Base-by-base conservation (phyloP, 2,113 vertebrate genomes). In the Podocnemis expansa region DNA sequence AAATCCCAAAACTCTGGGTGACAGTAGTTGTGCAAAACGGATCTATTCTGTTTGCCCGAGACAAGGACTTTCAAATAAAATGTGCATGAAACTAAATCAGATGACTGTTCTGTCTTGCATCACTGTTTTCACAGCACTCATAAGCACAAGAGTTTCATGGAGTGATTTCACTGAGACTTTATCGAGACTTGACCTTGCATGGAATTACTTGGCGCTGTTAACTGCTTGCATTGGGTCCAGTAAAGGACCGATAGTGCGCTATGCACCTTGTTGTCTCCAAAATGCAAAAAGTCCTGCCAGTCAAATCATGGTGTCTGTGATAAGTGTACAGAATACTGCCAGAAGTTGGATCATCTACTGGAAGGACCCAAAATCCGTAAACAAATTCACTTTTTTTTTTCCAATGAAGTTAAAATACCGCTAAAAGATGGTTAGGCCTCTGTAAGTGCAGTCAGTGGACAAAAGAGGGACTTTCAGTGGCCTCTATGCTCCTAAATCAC, bases 401-500 rank as follows among this genome's bases (percentile, higher is more conserved):
- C 21, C 10, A 43, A 2, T 12, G 14, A 25, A 45, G 41, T 45
- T 76, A 45, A 25, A 76, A 45, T 76, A 45, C 25, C 63, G 76
- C 89, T 56, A 87, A 80, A 67, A 95, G 41, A 87, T 13, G 91
- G 82, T 31, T 83, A 80, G 31, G 16, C 56, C 86, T 21, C 63
- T 94, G 88, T 49, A 87, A 93, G 80, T 34, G 47, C 38, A 87
- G 52, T 89, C 91, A 51, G 91, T 63, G 79, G 80, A 78, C 73
- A 78, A n/a, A 81, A 78, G 85, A 45, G 41, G 73, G 41, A 79
- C 89, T 96, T 95, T 95, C 94, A 89, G 87, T 63, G 89, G 94
- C 95, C 96, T 89, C 93, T 93, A 93, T 91, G 94, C 94, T 93
- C 78, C 58, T 97, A 55, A 96, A 95, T 95, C 91, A 97, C 95